Percentiles rank a stretch among this genome's conserved stretches.
phyloP scores from a whole-genome alignment of 2,888 invertebrate genomes.

The Melipona bicolor region DNA sequence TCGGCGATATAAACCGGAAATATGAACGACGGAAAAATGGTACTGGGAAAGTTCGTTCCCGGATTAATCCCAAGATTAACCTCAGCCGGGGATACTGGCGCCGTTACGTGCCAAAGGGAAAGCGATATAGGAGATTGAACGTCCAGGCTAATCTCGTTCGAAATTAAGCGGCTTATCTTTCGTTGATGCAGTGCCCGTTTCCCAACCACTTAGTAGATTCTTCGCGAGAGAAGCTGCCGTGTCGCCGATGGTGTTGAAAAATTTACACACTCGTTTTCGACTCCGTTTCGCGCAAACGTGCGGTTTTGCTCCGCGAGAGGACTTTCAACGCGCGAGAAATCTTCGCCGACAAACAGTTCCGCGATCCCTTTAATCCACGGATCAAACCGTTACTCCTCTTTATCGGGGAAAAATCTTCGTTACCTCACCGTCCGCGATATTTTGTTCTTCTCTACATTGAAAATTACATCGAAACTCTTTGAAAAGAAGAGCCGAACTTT shows the following conservation, averaged over 20 bases:
- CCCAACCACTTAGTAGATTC: constrained; percentile 51
- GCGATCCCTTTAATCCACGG: not conserved
- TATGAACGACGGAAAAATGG: constrained; percentile 60
- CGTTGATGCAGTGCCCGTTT: constrained; percentile 56
- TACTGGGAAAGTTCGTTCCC: constrained; percentile 60
- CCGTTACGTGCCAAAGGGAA: constrained; percentile 66
- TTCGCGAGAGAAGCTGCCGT: constrained; percentile 51
- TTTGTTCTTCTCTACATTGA: not conserved
- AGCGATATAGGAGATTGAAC: constrained; percentile 69
- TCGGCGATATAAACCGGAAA: constrained; percentile 53
- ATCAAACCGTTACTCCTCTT: not conserved
- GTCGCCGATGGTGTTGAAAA: constrained; percentile 28
- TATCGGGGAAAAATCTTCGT: not conserved
- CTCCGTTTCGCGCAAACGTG: not conserved
- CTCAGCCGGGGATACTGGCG: constrained; percentile 53
- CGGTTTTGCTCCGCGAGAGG: not conserved
- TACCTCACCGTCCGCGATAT: not conserved
- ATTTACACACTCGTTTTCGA: not conserved
- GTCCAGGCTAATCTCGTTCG: constrained; percentile 69
- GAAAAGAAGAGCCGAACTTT: not conserved
- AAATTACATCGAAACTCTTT: not conserved
- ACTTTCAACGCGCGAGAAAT: not conserved
- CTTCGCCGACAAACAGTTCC: not conserved
- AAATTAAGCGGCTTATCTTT: constrained; percentile 74
- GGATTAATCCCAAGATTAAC: constrained; percentile 72